Evolutionary conservation across 2,888 invertebrate species (phyloP), one percentile per base, ranked within the genome.

Genomic region (Melanotus villosus): DNA sequence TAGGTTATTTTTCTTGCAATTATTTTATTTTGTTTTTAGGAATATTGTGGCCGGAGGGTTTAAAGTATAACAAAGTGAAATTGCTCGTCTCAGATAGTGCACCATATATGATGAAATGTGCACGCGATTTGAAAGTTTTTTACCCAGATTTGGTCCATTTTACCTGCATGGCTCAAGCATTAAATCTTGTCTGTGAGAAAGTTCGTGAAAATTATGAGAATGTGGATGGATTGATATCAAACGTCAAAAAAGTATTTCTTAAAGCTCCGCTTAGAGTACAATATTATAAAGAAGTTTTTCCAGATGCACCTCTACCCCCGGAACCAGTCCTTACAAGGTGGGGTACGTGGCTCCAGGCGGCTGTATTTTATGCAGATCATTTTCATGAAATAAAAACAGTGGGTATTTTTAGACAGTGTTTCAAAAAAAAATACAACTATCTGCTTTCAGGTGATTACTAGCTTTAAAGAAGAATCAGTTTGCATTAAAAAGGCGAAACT

Each of bases 201-300:
- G 7, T 26, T 26, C 3, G 26, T 5, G 7, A 26, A 5, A 26
- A 26, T 6, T 26, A 26, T 26, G 26, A 26, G 4, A 26, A 26
- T 26, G 26, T 26, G 4, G 7, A 26, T 6, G 26, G 4, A 26
- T 6, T 26, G 3, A 26, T 26, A 5, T 3, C 26, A 26, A 26
- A 26, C n/a, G n/a, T n/a, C n/a, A n/a, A n/a, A n/a, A n/a, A n/a
- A n/a, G n/a, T n/a, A n/a, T n/a, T n/a, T n/a, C 7, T 3, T 26
- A 26, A 26, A 26, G 7, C 3, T 5, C 26, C 26, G 3, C 26
- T 26, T 3, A 26, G 26, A 26, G 26, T 26, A 26, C 26, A 26
- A 26, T 6, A 10, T 45, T 71, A 65, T 57, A 68, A 58, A 32
- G 71, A 71, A 34, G 41, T n/a, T 58, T 34, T 54, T 12, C 59